phyloP scores from a whole-genome alignment of 2,797 vertebrate genomes.

The Staurois parvus region DNA sequence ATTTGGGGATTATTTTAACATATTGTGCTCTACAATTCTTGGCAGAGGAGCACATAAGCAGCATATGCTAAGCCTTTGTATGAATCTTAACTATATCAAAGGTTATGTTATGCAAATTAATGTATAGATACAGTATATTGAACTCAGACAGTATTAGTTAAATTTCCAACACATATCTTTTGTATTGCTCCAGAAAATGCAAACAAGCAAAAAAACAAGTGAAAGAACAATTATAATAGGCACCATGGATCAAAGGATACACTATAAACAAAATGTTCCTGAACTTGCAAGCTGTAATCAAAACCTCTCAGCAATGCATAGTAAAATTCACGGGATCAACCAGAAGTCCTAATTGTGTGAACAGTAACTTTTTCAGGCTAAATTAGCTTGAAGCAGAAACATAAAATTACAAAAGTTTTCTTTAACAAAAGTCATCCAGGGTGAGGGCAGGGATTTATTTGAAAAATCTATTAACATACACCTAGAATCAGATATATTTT shows the following conservation, averaged over 20 bases:
- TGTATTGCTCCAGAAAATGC: neutral
- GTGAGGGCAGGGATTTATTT: no score
- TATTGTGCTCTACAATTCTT: slow-evolving; percentile 5
- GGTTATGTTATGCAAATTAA: slow-evolving; percentile 24
- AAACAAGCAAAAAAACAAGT: neutral
- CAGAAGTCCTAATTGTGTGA: neutral
- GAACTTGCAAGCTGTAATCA: neutral
- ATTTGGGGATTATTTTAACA: slow-evolving; percentile 37
- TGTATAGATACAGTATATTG: slow-evolving; percentile 1
- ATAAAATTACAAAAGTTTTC: no score
- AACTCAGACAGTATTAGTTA: neutral
- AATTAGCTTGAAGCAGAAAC: neutral
- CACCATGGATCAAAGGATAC: neutral
- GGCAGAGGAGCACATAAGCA: slow-evolving; percentile 10
- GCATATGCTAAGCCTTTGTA: slow-evolving; percentile 14
- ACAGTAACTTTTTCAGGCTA: neutral
- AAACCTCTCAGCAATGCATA: neutral
- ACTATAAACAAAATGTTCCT: neutral
- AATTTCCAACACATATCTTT: slow-evolving; percentile 5
- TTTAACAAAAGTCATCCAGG: no score
- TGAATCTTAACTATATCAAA: slow-evolving; percentile 9
- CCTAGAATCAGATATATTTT: no score
- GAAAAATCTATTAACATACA: no score
- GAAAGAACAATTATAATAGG: slow-evolving; percentile 8
- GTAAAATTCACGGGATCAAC: neutral